These are phyloP conservation scores for Grapholita molesta DNA, from an alignment of 1,140 invertebrate genomes.

Conservation along the genomic window DNA sequence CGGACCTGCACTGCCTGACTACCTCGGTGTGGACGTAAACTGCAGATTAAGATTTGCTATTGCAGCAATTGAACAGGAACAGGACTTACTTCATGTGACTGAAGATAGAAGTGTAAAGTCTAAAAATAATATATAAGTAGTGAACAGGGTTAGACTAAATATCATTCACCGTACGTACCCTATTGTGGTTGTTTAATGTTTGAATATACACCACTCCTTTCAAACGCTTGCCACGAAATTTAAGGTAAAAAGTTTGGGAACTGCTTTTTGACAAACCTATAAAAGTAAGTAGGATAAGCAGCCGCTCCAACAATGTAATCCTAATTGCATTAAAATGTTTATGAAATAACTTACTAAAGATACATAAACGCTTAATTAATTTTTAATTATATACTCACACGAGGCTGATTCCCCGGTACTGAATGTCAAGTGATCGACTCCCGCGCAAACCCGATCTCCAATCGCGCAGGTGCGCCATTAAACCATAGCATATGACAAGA, in stretches of 20 bases:
- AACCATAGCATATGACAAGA: neutral
- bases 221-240: neutral
- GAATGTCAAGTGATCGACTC: constrained; percentile 45
- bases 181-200: too few species aligned
- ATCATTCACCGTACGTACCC: too few species aligned
- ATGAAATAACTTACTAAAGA: neutral
- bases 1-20: too few species aligned
- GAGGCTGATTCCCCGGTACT: constrained; percentile 45
- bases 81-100: too few species aligned
- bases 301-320: neutral
- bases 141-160: too few species aligned
- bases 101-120: too few species aligned
- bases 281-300: neutral
- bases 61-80: too few species aligned
- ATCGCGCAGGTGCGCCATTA: constrained; percentile 66
- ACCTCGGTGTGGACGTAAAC: too few species aligned
- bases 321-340: neutral
- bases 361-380: constrained; percentile 38
- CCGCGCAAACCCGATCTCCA: constrained; percentile 36
- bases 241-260: neutral
- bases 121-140: too few species aligned
- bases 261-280: neutral
- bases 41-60: too few species aligned
- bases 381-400: constrained; percentile 60
- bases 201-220: too few species aligned